Conservation (phyloP, 2,113 vertebrate genomes). For the Mesitornis unicolor region DNA sequence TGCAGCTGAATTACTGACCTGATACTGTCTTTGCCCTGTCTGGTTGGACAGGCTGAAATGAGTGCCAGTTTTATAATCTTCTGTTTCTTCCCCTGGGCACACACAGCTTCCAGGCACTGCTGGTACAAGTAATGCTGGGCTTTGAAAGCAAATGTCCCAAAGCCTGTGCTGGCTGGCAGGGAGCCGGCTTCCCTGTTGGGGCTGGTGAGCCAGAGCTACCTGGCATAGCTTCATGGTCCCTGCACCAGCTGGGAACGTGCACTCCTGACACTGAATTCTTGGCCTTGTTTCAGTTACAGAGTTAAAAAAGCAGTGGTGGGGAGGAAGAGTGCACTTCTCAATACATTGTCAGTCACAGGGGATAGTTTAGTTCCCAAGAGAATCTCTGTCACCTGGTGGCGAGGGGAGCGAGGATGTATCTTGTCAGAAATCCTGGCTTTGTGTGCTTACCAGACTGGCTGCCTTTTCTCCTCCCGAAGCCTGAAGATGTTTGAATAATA, state of each 20-base stretch:
- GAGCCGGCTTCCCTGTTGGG: background rate
- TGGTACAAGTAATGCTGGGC: rapidly evolving
- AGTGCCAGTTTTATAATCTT: background rate
- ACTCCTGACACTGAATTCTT: background rate
- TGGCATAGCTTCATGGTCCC: background rate
- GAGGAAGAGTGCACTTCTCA: background rate
- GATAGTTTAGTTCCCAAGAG: background rate
- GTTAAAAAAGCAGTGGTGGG: rapidly evolving
- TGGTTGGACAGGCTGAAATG: background rate
- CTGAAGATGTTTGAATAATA: background rate
- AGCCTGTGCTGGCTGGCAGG: background rate
- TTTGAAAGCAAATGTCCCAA: background rate
- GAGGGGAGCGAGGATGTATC: background rate
- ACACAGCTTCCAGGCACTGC: background rate
- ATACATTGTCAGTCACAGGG: rapidly evolving
- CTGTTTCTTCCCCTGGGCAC: background rate
- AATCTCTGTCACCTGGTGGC: background rate
- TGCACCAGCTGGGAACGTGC: background rate
- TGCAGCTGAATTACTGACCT: background rate
- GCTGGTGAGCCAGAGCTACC: background rate
- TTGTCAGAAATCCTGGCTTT: rapidly evolving
- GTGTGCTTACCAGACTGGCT: background rate
- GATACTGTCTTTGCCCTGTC: background rate
- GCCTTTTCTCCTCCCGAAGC: background rate
- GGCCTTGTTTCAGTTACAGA: background rate